Conservation (phyloP, 53 echinoderm and acorn worm genomes). For the Echinometra lucunter region DNA sequence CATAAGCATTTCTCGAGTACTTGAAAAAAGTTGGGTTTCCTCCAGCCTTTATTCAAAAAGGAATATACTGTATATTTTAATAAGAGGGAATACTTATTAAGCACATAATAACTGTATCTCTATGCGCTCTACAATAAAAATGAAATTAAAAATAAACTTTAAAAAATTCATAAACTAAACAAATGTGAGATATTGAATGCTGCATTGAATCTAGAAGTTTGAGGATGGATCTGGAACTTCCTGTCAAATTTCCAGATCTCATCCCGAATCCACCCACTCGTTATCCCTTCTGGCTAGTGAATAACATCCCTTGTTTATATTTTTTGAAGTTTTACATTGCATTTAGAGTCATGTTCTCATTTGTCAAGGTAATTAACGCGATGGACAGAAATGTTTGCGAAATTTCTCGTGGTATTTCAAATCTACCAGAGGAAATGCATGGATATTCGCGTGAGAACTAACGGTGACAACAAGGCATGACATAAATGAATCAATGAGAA, state of each 20-base stretch:
- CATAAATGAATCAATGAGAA: not conserved
- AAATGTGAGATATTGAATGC: too few species aligned
- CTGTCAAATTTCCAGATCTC: not conserved
- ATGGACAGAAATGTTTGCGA: not conserved
- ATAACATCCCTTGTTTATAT: not conserved
- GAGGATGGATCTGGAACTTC: too few species aligned
- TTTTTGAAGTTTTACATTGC: not conserved
- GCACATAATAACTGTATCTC: too few species aligned
- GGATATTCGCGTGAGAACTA: not conserved
- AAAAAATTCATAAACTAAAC: too few species aligned
- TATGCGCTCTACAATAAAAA: too few species aligned
- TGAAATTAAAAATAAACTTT: too few species aligned
- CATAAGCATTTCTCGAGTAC: too few species aligned
- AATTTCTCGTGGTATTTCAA: not conserved
- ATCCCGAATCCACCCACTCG: not conserved
- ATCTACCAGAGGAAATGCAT: not conserved
- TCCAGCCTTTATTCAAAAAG: too few species aligned
- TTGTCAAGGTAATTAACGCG: not conserved
- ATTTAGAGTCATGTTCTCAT: not conserved
- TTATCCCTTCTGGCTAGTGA: not conserved
- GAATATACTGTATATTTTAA: too few species aligned
- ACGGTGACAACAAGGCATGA: not conserved
- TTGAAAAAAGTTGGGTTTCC: too few species aligned
- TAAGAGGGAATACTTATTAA: too few species aligned
- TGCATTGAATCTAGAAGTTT: too few species aligned